Evolutionary conservation across 2,113 vertebrate species (phyloP).

Genomic region (Vombatus ursinus): DNA sequence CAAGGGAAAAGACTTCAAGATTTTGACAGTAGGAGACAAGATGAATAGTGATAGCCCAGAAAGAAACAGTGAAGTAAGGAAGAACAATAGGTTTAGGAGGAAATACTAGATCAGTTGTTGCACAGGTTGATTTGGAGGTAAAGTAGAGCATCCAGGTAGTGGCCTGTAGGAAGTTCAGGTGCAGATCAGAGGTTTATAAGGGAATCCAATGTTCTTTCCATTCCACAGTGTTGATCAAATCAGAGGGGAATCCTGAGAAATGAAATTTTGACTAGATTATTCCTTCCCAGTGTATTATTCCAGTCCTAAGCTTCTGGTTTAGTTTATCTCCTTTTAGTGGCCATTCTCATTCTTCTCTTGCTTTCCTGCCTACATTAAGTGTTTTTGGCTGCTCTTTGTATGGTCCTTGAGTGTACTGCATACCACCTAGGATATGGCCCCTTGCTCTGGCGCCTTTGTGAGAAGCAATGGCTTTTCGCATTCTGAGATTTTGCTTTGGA

Average conservation of each 20-base stretch:
- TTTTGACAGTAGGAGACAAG: background rate
- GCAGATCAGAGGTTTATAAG: background rate
- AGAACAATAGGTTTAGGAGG: background rate
- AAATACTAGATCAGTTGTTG: background rate
- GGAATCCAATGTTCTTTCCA: background rate
- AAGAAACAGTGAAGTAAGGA: background rate
- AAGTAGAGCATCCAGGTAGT: background rate
- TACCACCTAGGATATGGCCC: background rate
- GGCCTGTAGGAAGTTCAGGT: background rate
- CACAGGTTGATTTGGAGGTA: background rate
- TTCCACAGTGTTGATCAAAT: background rate
- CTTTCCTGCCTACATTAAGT: background rate
- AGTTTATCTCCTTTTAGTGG: background rate
- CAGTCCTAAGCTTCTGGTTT: background rate
- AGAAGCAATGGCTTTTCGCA: no score
- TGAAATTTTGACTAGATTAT: background rate
- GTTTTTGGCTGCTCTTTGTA: background rate
- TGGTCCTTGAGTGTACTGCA: background rate
- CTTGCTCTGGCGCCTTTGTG: background rate
- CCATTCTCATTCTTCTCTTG: background rate
- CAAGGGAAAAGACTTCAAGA: background rate
- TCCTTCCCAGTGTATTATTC: background rate
- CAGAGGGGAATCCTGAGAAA: background rate
- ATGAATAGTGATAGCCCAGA: background rate
- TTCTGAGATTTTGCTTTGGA: conserved; percentile 33